These are phyloP conservation scores for Ptilonorhynchus violaceus DNA, from an alignment of 2,113 vertebrate genomes.

Conservation along the genomic window DNA sequence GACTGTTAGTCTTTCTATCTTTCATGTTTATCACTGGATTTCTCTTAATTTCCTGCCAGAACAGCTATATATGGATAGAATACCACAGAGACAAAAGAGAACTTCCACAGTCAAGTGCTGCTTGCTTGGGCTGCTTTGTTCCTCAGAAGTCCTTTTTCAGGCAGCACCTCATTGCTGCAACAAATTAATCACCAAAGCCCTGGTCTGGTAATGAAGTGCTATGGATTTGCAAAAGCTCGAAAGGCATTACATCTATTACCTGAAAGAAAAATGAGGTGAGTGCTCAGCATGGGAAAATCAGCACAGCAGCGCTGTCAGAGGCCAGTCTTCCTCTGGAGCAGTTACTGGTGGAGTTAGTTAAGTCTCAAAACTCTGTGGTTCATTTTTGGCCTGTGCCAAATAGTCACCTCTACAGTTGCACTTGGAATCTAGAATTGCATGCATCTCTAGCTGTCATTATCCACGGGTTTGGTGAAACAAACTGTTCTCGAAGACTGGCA, in stretches of 20 bases:
- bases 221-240: constrained; percentile 11
- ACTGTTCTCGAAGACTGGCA: not conserved
- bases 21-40: not conserved
- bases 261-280: constrained; percentile 56
- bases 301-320: not conserved
- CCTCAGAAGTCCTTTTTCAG: constrained; percentile 41
- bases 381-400: not conserved
- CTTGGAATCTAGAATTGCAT: not conserved
- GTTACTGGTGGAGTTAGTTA: not conserved
- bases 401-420: not conserved
- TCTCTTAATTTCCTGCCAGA: not conserved
- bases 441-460: not conserved
- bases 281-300: constrained; percentile 15
- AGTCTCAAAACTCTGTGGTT: not conserved
- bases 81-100: not conserved
- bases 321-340: not conserved
- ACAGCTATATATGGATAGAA: not conserved
- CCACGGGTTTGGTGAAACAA: not conserved
- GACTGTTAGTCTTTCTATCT: not conserved
- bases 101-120: not conserved
- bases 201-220: constrained; percentile 58
- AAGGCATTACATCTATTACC: constrained; percentile 14
- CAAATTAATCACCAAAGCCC: constrained; percentile 45
- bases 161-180: constrained; percentile 45
- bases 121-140: not conserved